These are phyloP conservation scores for Sebastes reedi DNA, from an alignment of 2,797 vertebrate species.

Conservation along the genomic window DNA sequence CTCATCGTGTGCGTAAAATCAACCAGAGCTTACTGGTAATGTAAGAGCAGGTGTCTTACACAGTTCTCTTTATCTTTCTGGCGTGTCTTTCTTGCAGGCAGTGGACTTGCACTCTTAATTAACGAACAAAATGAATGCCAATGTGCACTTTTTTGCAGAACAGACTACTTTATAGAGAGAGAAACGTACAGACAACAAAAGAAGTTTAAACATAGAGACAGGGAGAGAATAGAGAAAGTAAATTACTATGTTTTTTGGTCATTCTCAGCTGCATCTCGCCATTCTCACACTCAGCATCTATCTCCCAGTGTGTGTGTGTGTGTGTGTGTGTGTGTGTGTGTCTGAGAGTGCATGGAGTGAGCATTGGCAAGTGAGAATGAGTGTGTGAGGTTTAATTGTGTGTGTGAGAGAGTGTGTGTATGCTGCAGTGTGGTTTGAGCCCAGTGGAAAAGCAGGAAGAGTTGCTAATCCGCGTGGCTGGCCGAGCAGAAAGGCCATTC, in stretches of 20 bases:
- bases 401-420: neutral
- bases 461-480: constrained; percentile 87
- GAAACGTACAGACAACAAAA: neutral
- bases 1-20: neutral
- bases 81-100: neutral
- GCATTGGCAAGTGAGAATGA: neutral
- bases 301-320: constrained; percentile 2
- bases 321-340: neutral
- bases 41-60: neutral
- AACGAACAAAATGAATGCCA: neutral
- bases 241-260: neutral
- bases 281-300: constrained; percentile 22
- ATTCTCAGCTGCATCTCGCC: constrained; percentile 27
- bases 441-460: constrained; percentile 81
- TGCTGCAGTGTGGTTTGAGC: constrained; percentile 47
- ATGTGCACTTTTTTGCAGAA: neutral
- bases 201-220: neutral
- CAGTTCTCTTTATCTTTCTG: neutral
- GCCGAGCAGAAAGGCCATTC: constrained; percentile 91
- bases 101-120: neutral
- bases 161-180: neutral
- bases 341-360: neutral
- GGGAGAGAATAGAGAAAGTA: constrained; percentile 9
- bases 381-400: neutral
- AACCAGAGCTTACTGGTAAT: neutral